These are phyloP conservation scores for Diglossa brunneiventris DNA, from an alignment of 2,113 vertebrate species.

Conservation along the genomic window DNA sequence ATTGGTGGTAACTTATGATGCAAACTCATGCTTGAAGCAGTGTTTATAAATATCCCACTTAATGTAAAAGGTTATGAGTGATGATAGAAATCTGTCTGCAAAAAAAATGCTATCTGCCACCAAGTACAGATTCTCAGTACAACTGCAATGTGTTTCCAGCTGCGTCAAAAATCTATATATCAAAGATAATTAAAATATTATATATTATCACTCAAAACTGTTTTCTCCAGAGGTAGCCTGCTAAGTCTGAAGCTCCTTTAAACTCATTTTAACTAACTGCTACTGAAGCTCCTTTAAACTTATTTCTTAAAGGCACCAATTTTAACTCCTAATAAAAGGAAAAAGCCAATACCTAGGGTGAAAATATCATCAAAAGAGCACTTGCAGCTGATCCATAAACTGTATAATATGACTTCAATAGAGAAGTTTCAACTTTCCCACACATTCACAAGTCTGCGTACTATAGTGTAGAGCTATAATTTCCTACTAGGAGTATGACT, in stretches of 20 bases:
- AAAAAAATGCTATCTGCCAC: conserved; percentile 1
- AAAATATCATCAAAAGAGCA: not conserved
- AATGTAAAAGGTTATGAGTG: not conserved
- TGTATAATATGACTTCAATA: not conserved
- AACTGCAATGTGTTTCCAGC: not conserved
- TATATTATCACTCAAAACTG: conserved; percentile 19
- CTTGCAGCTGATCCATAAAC: not conserved
- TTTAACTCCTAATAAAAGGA: not conserved
- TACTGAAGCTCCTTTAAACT: conserved; percentile 6
- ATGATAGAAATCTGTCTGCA: conserved; percentile 42
- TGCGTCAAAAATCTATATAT: conserved; percentile 33
- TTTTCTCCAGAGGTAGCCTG: conserved; percentile 28
- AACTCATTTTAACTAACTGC: not conserved
- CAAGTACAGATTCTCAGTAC: conserved; percentile 9
- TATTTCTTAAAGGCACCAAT: not conserved
- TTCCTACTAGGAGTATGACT: not conserved
- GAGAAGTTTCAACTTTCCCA: not conserved
- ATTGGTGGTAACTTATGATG: conserved; percentile 1
- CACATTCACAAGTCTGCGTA: not conserved
- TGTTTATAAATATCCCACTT: conserved; percentile 54
- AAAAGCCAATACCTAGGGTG: not conserved
- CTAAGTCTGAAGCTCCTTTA: conserved; percentile 11
- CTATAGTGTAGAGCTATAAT: not conserved
- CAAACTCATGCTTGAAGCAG: not conserved
- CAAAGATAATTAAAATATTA: conserved; percentile 50